These are phyloP conservation scores for Artibeus lituratus DNA, from an alignment of 2,797 vertebrate species.

Conservation along the genomic window DNA sequence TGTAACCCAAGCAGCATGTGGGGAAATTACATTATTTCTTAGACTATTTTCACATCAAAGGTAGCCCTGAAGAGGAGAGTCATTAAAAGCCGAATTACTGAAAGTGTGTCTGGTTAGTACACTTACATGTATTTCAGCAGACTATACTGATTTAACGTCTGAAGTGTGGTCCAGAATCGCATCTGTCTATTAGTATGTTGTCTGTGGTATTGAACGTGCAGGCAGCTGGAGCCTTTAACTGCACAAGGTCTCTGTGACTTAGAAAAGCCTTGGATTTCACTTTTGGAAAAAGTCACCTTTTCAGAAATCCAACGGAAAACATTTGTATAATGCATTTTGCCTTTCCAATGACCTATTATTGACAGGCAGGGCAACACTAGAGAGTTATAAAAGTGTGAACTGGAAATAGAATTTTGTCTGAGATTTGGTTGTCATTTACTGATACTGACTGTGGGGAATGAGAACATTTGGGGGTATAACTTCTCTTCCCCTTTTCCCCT, in stretches of 20 bases:
- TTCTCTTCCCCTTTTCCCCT: not conserved
- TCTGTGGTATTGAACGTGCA: slow-evolving; percentile 77
- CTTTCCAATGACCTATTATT: slow-evolving; percentile 58
- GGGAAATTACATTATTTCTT: slow-evolving; percentile 80
- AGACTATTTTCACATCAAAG: slow-evolving; percentile 82
- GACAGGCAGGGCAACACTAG: slow-evolving; percentile 56
- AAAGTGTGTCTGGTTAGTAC: slow-evolving; percentile 75
- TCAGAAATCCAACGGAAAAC: slow-evolving; percentile 70
- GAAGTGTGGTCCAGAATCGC: slow-evolving; percentile 81
- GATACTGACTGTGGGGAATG: slow-evolving; percentile 45
- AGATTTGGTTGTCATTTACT: slow-evolving; percentile 54
- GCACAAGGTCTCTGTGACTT: slow-evolving; percentile 64
- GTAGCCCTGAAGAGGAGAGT: slow-evolving; percentile 75
- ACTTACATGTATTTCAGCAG: slow-evolving; percentile 78
- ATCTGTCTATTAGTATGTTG: slow-evolving; percentile 80
- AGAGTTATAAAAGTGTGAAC: slow-evolving; percentile 59
- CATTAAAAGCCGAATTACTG: slow-evolving; percentile 81
- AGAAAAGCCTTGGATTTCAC: slow-evolving; percentile 52
- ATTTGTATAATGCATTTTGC: slow-evolving; percentile 51
- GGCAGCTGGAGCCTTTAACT: slow-evolving; percentile 79
- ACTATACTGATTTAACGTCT: slow-evolving; percentile 81
- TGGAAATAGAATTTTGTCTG: slow-evolving; percentile 48
- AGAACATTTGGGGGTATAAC: slow-evolving; percentile 24
- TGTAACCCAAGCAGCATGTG: slow-evolving; percentile 77
- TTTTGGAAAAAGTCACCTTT: slow-evolving; percentile 59